Base-by-base conservation (phyloP, 2,888 invertebrate genomes). In the Hirtodrosophila alboralis region DNA sequence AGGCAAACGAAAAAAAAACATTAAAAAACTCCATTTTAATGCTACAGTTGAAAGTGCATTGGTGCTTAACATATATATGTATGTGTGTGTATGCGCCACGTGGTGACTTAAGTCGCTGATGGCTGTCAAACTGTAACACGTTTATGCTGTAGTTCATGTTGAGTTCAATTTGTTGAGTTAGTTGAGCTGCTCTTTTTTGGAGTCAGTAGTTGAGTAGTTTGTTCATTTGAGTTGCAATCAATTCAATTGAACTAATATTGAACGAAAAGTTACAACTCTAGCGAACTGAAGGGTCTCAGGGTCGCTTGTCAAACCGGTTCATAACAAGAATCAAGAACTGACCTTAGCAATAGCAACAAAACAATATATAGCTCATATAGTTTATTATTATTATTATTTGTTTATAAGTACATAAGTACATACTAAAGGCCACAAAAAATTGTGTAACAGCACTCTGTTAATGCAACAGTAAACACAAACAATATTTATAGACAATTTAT, bases 241-340 rank as follows among this genome's bases (percentile, higher is more conserved):
- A 3, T 18, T 18, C 18, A 18, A 18, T 2, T 18, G 3, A 2
- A 4, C 18, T 18, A 1, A 18, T 18, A 4, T 0, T 18, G 5
- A 18, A 18, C 2, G 18, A 18, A 18, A 18, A 3, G 18, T 1
- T 4, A 18, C 18, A 5, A 5, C 18, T 18, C 18, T 18, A 18
- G 18, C 5, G 2, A 18, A 2, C 3, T 5, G 28, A n/a, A 26
- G n/a, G 14, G 28, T 28, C 12, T 49, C 56, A 62, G 47, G 47
- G 56, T 12, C 59, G 10, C 21, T 27, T 3, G 34, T 36, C 34
- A 49, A 68, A 68, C 68, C 63, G 53, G 68, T 68, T 44, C 38
- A 45, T 26, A 52, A 49, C 49, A 43, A 63, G 53, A 68, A 68
- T 69, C 37, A 37, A 68, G 69, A 68, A 68, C 63, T 63, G 69